phyloP scores from a whole-genome alignment of 2,888 invertebrate genomes.

The Heliconius ethilla region DNA sequence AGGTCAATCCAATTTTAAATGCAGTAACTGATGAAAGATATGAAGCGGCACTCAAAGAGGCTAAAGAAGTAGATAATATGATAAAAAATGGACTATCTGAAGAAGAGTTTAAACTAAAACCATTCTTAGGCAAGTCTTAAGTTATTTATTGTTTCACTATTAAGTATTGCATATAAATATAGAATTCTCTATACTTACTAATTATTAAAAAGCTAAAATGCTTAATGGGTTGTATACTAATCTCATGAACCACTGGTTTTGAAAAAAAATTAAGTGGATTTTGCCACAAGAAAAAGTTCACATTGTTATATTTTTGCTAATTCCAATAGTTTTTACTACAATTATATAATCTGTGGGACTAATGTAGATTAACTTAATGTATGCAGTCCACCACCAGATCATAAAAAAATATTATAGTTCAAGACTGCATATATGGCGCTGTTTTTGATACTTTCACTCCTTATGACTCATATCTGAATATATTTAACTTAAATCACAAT shows the following conservation, averaged over 20 bases:
- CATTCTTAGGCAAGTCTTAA: conserved; percentile 85
- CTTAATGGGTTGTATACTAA: too few relatives aligned
- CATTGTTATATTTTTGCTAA: neutral
- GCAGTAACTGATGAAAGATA: conserved; percentile 92
- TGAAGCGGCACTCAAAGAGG: conserved; percentile 89
- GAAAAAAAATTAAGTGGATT: too few relatives aligned
- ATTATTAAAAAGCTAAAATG: neutral
- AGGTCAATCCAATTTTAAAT: conserved; percentile 88
- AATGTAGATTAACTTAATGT: too few relatives aligned
- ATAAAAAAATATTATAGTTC: too few relatives aligned
- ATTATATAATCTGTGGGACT: neutral
- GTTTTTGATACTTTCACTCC: too few relatives aligned
- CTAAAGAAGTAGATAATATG: conserved; percentile 86
- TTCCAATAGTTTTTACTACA: neutral
- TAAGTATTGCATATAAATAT: neutral
- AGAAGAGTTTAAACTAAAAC: conserved; percentile 85
- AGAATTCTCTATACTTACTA: neutral
- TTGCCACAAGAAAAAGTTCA: neutral
- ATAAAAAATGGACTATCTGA: conserved; percentile 83
- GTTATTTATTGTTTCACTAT: neutral
- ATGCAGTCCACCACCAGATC: too few relatives aligned
- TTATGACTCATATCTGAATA: too few relatives aligned
- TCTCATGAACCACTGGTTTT: too few relatives aligned
- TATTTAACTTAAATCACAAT: too few relatives aligned
- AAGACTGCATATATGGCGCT: too few relatives aligned